Percentiles rank a stretch among this genome's conserved stretches.
Conservation (phyloP, 1,140 invertebrate genomes). For the Rhizoglyphus robini region DNA sequence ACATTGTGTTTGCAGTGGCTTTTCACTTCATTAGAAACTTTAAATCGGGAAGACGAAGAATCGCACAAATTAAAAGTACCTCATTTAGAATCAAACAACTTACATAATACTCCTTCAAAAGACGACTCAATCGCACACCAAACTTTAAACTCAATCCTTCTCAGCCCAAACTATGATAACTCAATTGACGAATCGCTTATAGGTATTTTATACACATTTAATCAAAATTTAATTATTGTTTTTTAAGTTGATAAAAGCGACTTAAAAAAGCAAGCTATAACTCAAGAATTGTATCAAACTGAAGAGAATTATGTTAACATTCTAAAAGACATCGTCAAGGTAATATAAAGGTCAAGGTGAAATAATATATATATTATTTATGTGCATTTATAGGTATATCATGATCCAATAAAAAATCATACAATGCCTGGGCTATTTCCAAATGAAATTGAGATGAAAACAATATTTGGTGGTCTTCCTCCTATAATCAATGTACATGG, state of each 20-base stretch:
- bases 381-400: conserved; percentile 59
- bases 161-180: conserved; percentile 12
- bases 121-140: background rate
- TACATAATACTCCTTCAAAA: background rate
- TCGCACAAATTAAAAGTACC: background rate
- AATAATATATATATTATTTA: background rate
- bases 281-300: conserved; percentile 83
- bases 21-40: conserved; percentile 90
- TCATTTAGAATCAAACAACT: conserved; percentile 9
- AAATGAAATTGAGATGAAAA: conserved; percentile 79
- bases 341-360: conserved; percentile 31
- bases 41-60: conserved; percentile 70
- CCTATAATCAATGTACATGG: conserved; percentile 84
- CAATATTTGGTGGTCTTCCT: conserved; percentile 89
- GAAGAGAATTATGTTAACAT: conserved; percentile 94
- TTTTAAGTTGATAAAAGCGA: conserved; percentile 25
- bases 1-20: conserved; percentile 53
- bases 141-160: background rate
- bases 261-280: conserved; percentile 46
- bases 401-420: conserved; percentile 72
- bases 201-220: background rate
- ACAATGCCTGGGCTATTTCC: conserved; percentile 59
- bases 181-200: background rate
- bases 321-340: conserved; percentile 75
- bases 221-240: background rate